These are phyloP conservation scores for Drosophila nannoptera DNA, from an alignment of 1,140 invertebrate species.

Conservation along the genomic window DNA sequence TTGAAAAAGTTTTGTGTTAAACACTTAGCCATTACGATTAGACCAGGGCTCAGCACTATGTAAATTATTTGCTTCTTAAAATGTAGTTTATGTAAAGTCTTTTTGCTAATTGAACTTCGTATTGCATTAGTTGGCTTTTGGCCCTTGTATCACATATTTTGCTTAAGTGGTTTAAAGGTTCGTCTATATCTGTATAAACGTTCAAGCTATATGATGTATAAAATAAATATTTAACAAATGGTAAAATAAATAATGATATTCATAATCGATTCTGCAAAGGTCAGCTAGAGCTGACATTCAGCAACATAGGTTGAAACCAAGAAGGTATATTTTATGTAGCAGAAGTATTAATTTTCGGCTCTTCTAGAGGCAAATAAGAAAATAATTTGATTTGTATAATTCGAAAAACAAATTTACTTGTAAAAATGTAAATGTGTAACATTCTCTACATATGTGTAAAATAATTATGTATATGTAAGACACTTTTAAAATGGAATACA, in stretches of 20 bases:
- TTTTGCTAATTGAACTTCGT: conserved; percentile 14
- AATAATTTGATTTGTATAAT: conserved; percentile 11
- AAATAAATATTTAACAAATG: conserved; percentile 49
- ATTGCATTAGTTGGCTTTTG: conserved; percentile 10
- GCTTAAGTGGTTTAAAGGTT: conserved; percentile 40
- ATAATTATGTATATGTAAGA: conserved; percentile 32
- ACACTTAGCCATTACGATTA: conserved; percentile 52
- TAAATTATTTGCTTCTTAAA: conserved; percentile 68
- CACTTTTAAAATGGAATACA: conserved; percentile 30
- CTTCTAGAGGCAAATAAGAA: too few relatives aligned
- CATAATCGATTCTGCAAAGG: background rate
- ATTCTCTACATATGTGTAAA: conserved; percentile 30
- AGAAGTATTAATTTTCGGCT: too few relatives aligned
- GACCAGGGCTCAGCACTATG: conserved; percentile 39
- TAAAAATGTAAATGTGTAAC: conserved; percentile 33
- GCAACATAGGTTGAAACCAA: background rate
- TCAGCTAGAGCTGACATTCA: background rate
- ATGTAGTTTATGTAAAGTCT: conserved; percentile 51
- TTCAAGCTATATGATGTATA: conserved; percentile 50
- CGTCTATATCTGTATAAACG: conserved; percentile 61
- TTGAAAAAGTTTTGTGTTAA: conserved; percentile 58
- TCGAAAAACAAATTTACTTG: conserved; percentile 33
- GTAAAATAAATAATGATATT: conserved; percentile 61
- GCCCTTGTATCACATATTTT: conserved; percentile 19
- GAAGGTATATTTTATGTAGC: too few relatives aligned